Percentiles rank a stretch among this genome's conserved stretches.
These are phyloP conservation scores for Thecophora atra DNA, from an alignment of 2,888 invertebrate species.

Conservation along the genomic window DNA sequence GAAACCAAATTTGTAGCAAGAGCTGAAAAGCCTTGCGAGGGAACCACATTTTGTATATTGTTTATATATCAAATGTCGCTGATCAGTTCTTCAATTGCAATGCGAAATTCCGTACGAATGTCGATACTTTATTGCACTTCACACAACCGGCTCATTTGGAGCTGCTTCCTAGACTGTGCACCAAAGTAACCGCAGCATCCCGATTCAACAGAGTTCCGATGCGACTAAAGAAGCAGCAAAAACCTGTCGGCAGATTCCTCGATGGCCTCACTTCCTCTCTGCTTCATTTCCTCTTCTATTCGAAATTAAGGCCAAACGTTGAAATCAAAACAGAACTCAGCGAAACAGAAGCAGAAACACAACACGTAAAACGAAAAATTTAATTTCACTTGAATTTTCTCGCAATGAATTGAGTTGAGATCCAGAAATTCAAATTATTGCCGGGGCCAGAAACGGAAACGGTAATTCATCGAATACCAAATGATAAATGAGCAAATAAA, in stretches of 20 bases:
- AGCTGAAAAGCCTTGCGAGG: not conserved
- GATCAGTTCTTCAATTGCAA: not conserved
- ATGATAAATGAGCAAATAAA: too few species aligned
- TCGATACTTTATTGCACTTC: not conserved
- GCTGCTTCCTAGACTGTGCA: constrained; percentile 17
- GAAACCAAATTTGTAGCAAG: constrained; percentile 39
- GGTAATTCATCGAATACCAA: not conserved
- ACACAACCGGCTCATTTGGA: constrained; percentile 16
- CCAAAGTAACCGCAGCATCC: not conserved
- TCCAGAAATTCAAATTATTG: not conserved
- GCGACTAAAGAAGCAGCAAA: constrained; percentile 8
- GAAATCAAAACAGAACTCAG: constrained; percentile 20
- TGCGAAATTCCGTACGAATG: not conserved
- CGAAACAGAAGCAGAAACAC: not conserved
- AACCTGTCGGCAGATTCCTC: constrained; percentile 4
- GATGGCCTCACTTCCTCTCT: constrained; percentile 34
- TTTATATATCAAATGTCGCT: not conserved
- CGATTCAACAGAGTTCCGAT: not conserved
- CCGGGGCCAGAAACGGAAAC: not conserved
- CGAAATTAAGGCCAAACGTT: constrained; percentile 49
- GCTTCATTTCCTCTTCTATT: constrained; percentile 51
- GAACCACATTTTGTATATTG: constrained; percentile 5
- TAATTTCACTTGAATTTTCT: constrained; percentile 36
- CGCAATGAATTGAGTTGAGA: not conserved
- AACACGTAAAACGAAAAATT: not conserved